phyloP scores from a whole-genome alignment of 2,797 vertebrate genomes.

The Catharus ustulatus region DNA sequence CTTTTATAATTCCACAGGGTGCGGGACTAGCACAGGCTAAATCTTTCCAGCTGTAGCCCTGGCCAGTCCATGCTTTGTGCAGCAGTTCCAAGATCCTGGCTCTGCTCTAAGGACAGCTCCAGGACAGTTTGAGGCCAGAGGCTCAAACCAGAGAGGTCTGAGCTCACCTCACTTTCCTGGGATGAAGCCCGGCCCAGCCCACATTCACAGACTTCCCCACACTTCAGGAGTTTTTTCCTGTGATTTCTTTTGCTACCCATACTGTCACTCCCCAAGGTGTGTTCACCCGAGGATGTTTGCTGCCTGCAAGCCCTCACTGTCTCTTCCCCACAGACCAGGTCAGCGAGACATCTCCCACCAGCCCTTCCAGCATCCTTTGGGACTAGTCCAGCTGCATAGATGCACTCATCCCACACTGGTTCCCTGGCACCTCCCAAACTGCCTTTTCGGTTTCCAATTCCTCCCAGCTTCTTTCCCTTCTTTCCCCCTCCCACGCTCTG shows the following conservation, averaged over 20 bases:
- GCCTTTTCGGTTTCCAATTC: neutral
- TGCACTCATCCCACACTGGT: neutral
- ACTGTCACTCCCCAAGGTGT: neutral
- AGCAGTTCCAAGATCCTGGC: neutral
- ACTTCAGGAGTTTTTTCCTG: neutral
- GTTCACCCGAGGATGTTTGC: neutral
- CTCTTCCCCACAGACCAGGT: neutral
- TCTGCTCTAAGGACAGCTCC: neutral
- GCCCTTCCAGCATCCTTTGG: neutral
- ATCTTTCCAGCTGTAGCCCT: neutral
- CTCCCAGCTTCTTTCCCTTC: neutral
- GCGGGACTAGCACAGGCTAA: neutral
- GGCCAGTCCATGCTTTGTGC: neutral
- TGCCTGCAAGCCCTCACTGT: neutral
- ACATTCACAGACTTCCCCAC: neutral
- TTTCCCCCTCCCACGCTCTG: neutral
- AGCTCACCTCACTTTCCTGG: neutral
- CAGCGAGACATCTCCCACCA: neutral
- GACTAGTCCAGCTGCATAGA: neutral
- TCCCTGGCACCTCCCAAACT: neutral
- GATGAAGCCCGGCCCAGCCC: neutral
- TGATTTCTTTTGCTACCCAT: neutral
- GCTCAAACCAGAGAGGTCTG: neutral
- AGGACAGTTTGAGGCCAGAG: neutral
- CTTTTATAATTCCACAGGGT: neutral